Evolutionary conservation across 2,797 vertebrate species (phyloP).

Genomic region (Yasuhikotakia modesta): DNA sequence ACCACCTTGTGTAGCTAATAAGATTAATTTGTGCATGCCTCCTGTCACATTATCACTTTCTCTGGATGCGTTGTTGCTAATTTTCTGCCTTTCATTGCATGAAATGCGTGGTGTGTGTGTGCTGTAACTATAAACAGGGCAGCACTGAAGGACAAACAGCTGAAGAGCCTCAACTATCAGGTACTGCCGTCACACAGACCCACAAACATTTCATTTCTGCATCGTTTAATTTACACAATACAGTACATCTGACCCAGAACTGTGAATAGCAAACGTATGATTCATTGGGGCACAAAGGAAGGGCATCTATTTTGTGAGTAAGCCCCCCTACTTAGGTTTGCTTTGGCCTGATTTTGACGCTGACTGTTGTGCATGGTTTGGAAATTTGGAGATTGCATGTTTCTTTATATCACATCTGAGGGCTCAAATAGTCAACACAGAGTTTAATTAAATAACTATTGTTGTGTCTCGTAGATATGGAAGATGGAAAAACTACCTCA

Average conservation of each 20-base stretch:
- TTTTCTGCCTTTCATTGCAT: conserved; percentile 82
- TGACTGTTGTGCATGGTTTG: conserved; percentile 48
- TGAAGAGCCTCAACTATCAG: conserved; percentile 96
- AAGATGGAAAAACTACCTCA: conserved; percentile 99
- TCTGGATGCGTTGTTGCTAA: conserved; percentile 75
- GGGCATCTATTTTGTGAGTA: conserved; percentile 31
- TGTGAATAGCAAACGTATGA: conserved; percentile 10
- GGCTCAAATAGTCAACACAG: background rate
- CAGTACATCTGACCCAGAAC: conserved; percentile 1
- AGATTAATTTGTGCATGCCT: conserved; percentile 72
- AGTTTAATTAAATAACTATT: background rate
- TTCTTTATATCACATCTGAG: background rate
- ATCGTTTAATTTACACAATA: background rate
- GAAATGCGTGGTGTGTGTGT: conserved; percentile 80
- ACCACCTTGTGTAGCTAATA: conserved; percentile 69
- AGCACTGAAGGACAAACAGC: conserved; percentile 97
- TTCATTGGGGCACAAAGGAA: background rate
- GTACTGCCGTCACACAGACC: conserved; percentile 78
- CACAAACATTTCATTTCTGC: conserved; percentile 9
- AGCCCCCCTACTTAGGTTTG: background rate
- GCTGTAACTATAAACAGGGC: conserved; percentile 96
- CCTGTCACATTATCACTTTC: background rate
- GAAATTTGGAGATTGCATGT: conserved; percentile 32
- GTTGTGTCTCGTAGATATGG: conserved; percentile 78
- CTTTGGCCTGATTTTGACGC: conserved; percentile 16